These are phyloP conservation scores for Myripristis murdjan DNA, from an alignment of 2,797 vertebrate species.

Conservation along the genomic window DNA sequence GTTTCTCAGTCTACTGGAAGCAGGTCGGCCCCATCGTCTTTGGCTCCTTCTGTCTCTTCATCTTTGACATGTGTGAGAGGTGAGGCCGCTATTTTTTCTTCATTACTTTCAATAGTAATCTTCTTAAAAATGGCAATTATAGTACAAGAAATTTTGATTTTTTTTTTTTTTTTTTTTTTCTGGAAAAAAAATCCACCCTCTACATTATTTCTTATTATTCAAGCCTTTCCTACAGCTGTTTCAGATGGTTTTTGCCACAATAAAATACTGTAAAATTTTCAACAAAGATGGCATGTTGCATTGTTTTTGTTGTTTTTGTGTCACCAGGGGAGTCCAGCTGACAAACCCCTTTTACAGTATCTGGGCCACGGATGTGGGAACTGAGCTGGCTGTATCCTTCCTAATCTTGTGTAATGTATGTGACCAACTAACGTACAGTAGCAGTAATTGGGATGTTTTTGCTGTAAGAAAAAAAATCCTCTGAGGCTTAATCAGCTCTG, in stretches of 20 bases:
- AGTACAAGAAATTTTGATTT: too few relatives aligned
- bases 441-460: background rate
- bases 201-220: background rate
- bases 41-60: slow-evolving; percentile 97
- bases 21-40: slow-evolving; percentile 97
- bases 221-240: background rate
- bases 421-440: background rate
- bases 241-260: background rate
- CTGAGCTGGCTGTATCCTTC: slow-evolving; percentile 97
- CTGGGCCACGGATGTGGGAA: slow-evolving; percentile 97
- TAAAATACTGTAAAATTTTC: background rate
- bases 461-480: background rate
- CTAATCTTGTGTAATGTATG: background rate
- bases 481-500: background rate
- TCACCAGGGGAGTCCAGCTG: slow-evolving; percentile 93
- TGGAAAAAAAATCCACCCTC: too few relatives aligned
- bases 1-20: slow-evolving; percentile 96
- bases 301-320: background rate
- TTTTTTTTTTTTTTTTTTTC: too few relatives aligned
- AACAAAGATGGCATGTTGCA: background rate
- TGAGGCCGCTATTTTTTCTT: slow-evolving; percentile 66
- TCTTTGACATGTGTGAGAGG: slow-evolving; percentile 99
- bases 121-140: background rate
- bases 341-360: slow-evolving; percentile 99
- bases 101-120: background rate